Evolutionary conservation across 2,113 vertebrate genomes (phyloP).

Genomic region (Kobus ellipsiprymnus): DNA sequence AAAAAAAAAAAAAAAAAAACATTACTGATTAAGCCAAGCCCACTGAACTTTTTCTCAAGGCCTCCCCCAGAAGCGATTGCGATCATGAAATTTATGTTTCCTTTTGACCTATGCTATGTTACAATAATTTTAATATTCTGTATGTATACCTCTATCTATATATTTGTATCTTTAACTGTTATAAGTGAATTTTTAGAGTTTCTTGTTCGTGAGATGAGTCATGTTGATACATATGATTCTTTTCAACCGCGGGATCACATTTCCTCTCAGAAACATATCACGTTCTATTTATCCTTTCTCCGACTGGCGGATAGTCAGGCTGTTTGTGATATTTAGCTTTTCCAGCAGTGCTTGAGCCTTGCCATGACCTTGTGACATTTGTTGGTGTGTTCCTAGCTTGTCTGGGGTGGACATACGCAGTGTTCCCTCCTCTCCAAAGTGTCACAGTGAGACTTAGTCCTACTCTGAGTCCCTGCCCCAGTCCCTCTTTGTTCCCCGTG

Average conservation of each 20-base stretch:
- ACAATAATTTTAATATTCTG: not conserved
- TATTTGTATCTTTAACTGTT: not conserved
- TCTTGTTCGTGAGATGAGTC: not conserved
- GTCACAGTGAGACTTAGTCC: not conserved
- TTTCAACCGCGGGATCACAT: accelerated
- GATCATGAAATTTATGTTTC: not conserved
- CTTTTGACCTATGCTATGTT: not conserved
- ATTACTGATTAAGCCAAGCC: not conserved
- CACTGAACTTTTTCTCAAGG: not conserved
- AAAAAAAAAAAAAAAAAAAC: not conserved
- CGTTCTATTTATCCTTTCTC: not conserved
- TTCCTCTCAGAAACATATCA: not conserved
- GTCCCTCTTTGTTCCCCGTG: too few species aligned
- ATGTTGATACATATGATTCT: not conserved
- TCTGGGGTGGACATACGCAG: accelerated
- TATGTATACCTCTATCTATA: not conserved
- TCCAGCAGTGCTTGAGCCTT: not conserved
- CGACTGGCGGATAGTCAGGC: not conserved
- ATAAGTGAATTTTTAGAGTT: not conserved
- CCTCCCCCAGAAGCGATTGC: accelerated
- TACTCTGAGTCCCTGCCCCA: too few species aligned
- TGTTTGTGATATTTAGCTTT: not conserved
- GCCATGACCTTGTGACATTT: not conserved
- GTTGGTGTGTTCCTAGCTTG: not conserved
- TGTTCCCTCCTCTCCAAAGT: not conserved